Percentiles rank a stretch among this genome's conserved stretches.
phyloP scores from a whole-genome alignment of 2,113 vertebrate genomes.

The Sinocyclocheilus maitianheensis region DNA sequence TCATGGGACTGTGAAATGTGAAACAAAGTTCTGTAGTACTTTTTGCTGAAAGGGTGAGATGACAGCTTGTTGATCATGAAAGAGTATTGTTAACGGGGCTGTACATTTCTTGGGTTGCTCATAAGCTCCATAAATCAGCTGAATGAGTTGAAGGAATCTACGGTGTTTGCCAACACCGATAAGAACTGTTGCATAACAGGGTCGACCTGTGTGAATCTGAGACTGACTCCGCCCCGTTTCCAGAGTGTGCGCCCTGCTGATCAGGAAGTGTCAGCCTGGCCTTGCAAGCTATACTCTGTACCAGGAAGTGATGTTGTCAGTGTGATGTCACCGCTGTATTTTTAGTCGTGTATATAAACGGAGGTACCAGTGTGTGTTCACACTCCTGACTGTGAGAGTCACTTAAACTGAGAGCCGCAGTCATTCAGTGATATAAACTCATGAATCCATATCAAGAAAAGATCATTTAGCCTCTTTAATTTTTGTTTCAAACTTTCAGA shows the following conservation, averaged over 20 bases:
- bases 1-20: no score
- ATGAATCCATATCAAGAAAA: background rate
- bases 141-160: constrained; percentile 21
- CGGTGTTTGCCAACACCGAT: constrained; percentile 12
- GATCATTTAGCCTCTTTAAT: background rate
- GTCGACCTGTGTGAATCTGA: background rate
- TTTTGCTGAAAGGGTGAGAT: background rate
- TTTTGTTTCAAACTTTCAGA: background rate
- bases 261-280: constrained; percentile 42
- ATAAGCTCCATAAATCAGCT: background rate
- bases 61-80: background rate
- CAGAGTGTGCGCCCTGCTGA: background rate
- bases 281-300: constrained; percentile 36
- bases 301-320: constrained; percentile 6
- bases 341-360: constrained; percentile 65
- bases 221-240: background rate
- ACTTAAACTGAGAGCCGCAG: background rate
- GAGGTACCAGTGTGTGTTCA: constrained; percentile 50
- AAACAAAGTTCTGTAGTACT: background rate
- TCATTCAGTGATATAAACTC: background rate
- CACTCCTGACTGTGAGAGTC: constrained; percentile 17
- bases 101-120: background rate
- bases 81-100: background rate
- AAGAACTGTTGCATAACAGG: background rate
- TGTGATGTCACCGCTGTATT: constrained; percentile 61